Conservation (phyloP, 2,113 vertebrate species). For the Rhineura floridana region DNA sequence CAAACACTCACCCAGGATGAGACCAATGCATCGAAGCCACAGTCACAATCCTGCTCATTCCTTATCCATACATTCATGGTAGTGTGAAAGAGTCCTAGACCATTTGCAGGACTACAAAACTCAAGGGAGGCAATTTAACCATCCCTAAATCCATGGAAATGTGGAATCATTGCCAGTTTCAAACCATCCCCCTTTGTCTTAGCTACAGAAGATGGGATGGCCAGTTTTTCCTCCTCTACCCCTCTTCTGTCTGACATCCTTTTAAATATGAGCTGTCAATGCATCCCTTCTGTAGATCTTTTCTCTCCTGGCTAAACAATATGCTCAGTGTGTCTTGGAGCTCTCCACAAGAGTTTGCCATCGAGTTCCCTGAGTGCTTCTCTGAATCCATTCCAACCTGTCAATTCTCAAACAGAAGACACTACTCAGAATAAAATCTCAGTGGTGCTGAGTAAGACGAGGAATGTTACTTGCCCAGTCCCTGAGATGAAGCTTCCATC, state of each 20-base stretch:
- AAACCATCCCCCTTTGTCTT: too few species aligned
- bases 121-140: too few species aligned
- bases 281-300: background rate
- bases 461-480: slow-evolving; percentile 16
- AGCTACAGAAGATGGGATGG: background rate
- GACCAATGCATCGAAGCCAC: too few species aligned
- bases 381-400: background rate
- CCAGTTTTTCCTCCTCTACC: background rate
- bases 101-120: too few species aligned
- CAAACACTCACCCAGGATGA: too few species aligned
- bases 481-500: background rate
- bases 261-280: background rate
- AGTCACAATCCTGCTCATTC: too few species aligned
- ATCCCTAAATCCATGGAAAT: too few species aligned
- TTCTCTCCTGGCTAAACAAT: background rate
- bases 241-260: background rate
- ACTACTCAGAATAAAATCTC: background rate
- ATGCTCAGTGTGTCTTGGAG: background rate
- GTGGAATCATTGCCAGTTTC: too few species aligned
- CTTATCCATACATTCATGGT: too few species aligned
- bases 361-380: background rate
- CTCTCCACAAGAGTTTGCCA: background rate
- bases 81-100: too few species aligned
- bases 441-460: background rate
- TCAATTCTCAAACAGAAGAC: background rate